Percentiles rank a stretch among this genome's conserved stretches.
phyloP scores from a whole-genome alignment of 2,113 vertebrate genomes.

The Festucalex cinctus region DNA sequence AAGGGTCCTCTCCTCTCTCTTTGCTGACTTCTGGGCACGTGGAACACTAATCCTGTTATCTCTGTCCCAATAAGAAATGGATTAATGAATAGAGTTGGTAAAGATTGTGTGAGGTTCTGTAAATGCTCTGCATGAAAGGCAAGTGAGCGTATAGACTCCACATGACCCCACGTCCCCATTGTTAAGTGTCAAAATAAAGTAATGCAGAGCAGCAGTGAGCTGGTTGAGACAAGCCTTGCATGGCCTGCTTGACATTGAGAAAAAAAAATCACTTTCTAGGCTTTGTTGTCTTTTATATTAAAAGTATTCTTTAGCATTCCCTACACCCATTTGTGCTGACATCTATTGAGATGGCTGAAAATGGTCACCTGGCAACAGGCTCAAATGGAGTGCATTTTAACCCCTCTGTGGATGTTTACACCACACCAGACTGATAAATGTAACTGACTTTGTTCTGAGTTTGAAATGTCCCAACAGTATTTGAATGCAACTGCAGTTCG shows the following conservation, averaged over 20 bases:
- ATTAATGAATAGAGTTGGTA: constrained; percentile 62
- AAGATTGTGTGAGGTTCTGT: constrained; percentile 33
- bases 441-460: no score
- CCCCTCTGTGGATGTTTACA: constrained; percentile 29
- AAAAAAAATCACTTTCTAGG: constrained; percentile 31
- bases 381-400: constrained; percentile 31
- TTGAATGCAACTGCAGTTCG: no score
- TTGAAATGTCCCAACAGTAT: no score
- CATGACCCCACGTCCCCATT: constrained; percentile 27
- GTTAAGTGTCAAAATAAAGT: constrained; percentile 28
- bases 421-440: constrained; percentile 17
- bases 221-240: constrained; percentile 31
- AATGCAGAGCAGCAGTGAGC: constrained; percentile 28
- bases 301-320: constrained; percentile 49
- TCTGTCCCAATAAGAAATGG: constrained; percentile 69
- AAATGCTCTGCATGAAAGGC: constrained; percentile 26
- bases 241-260: constrained; percentile 31
- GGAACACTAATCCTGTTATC: constrained; percentile 70
- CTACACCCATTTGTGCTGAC: constrained; percentile 1
- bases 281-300: constrained; percentile 55
- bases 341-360: constrained; percentile 34
- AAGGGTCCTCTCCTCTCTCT: constrained; percentile 38
- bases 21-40: constrained; percentile 58
- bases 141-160: constrained; percentile 21
- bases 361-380: constrained; percentile 53